Base-by-base conservation (phyloP, 2,888 invertebrate genomes). In the Dasysyrphus albostriatus region DNA sequence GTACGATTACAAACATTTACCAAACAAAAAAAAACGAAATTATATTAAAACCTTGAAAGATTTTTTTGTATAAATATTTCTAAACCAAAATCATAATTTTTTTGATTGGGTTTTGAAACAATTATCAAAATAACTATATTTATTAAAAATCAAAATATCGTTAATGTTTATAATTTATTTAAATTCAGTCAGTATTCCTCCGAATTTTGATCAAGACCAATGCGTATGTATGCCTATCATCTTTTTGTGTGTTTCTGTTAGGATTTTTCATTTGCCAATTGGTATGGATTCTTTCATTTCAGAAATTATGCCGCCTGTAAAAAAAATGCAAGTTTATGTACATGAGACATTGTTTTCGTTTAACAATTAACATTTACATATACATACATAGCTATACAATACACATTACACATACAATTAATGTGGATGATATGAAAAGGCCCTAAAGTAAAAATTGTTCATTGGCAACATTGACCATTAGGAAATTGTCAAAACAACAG, bases 181-280 rank as follows among this genome's bases (percentile, higher is more conserved):
- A 14, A 61, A 61, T 61, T 61, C 39, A 61, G 61, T 67, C 67
- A 67, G 67, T 67, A 19, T 49, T 67, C 67, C 67, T 67, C 19
- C 67, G 67, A 49, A 67, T 49, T 49, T 37, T 34, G 37, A 49
- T 67, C 19, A 37, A 34, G 47, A 49, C 34, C 34, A 49, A 67
- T 67, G 14, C 54, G 34, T 65, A 16, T 3, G 9, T 29, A 12
- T 47, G 0, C 8, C 10, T 12, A 34, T 59, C 42, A 47, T 47
- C 51, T 19, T 51, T 54, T 24, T 8, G 32, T 47, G 32, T 32
- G 24, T 65, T 8, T 34, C 47, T 34, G 29, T 65, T 34, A 47
- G 12, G n/a, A 34, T 34, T 67, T n/a, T 67, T 19, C 14, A 19
- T 34, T 49, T 14, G 16, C 19, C 49, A 49, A 67, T 63, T 44